Evolutionary conservation across 2,797 vertebrate species (phyloP).

Genomic region (Perodicticus potto): DNA sequence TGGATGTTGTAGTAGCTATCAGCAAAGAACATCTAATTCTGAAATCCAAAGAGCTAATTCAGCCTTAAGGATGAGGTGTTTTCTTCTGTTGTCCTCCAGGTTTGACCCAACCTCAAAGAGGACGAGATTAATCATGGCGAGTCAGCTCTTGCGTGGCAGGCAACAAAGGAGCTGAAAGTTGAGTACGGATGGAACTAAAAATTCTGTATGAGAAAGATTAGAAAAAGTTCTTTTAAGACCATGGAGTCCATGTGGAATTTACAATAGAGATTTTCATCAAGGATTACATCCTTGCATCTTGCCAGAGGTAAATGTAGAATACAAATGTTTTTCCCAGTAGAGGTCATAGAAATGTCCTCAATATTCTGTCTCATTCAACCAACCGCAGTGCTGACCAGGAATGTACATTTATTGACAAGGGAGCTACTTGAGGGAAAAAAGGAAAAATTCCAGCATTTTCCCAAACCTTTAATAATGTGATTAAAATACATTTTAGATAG

Average conservation of each 20-base stretch:
- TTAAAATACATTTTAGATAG: not conserved
- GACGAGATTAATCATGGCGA: not conserved
- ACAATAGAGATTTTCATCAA: not conserved
- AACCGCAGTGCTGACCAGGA: not conserved
- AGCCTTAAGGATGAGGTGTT: not conserved
- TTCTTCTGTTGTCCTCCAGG: not conserved
- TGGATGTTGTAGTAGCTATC: not conserved
- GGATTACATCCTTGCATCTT: not conserved
- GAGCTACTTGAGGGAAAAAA: not conserved
- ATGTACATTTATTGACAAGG: slow-evolving; percentile 12
- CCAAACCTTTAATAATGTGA: not conserved
- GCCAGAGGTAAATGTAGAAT: not conserved
- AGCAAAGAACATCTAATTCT: slow-evolving; percentile 30
- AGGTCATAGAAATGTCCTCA: not conserved
- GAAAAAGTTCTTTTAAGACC: slow-evolving; percentile 22
- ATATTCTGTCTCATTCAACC: not conserved
- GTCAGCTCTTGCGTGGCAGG: not conserved
- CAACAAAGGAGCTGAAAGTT: not conserved
- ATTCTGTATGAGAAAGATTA: not conserved
- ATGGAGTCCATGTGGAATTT: not conserved
- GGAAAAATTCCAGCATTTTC: not conserved
- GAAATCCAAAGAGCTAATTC: slow-evolving; percentile 8
- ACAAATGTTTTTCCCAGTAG: not conserved
- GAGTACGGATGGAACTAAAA: not conserved
- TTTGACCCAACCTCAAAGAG: not conserved